phyloP scores from a whole-genome alignment of 1,140 invertebrate genomes.

The Listronotus oregonensis region DNA sequence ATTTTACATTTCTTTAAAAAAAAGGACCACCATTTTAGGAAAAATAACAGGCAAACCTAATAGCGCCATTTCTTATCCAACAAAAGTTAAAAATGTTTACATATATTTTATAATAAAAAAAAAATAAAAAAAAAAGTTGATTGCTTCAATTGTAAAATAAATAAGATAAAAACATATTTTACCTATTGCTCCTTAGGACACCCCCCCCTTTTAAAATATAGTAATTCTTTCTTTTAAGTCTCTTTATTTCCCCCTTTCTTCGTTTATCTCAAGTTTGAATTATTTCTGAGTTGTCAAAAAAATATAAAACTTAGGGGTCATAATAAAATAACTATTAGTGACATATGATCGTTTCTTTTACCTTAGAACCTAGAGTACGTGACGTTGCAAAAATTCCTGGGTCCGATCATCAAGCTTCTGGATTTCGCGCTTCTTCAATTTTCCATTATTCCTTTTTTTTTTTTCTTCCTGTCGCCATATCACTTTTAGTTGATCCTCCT shows the following conservation, averaged over 20 bases:
- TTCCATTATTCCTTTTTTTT: conserved; percentile 83
- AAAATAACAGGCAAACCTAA: too few relatives aligned
- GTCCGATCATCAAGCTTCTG: conserved; percentile 72
- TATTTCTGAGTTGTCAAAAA: conserved; percentile 67
- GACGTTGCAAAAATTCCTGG: conserved; percentile 46
- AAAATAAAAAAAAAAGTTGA: too few relatives aligned
- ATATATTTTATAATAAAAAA: too few relatives aligned
- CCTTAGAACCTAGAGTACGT: conserved; percentile 34
- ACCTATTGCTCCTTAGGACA: conserved; percentile 71
- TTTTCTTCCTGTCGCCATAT: conserved; percentile 73
- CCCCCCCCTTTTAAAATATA: conserved; percentile 76
- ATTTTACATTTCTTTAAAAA: too few relatives aligned
- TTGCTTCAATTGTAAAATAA: too few relatives aligned
- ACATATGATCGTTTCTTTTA: too few relatives aligned
- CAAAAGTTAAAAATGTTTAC: too few relatives aligned
- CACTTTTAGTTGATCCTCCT: conserved; percentile 82
- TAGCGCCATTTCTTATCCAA: too few relatives aligned
- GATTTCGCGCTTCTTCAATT: conserved; percentile 85
- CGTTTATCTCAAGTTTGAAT: conserved; percentile 67
- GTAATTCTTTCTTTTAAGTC: conserved; percentile 79
- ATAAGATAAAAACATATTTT: too few relatives aligned
- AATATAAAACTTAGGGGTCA: too few relatives aligned
- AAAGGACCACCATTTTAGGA: too few relatives aligned
- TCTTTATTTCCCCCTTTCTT: conserved; percentile 69
- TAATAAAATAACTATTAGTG: too few relatives aligned